phyloP scores from a whole-genome alignment of 1,140 invertebrate genomes.

The Callitettix versicolor region DNA sequence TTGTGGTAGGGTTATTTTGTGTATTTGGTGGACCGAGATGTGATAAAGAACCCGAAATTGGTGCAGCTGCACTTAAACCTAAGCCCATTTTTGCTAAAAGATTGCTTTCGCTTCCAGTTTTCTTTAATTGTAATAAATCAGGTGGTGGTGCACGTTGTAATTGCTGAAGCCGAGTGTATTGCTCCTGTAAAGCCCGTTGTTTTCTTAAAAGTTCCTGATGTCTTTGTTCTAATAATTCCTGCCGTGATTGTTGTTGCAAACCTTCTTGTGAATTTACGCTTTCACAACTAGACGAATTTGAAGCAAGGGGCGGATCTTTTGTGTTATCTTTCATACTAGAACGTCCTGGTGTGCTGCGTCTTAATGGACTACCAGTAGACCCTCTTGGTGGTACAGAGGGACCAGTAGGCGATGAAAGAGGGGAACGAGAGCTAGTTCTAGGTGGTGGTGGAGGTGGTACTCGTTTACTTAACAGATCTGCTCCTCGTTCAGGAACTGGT shows the following conservation, averaged over 20 bases:
- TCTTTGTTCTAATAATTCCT: conserved; percentile 65
- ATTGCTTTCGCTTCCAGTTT: conserved; percentile 82
- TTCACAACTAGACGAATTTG: conserved; percentile 57
- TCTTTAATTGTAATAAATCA: conserved; percentile 58
- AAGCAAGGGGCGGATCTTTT: conserved; percentile 32
- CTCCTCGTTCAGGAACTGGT: conserved; percentile 63
- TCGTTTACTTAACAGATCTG: conserved; percentile 54
- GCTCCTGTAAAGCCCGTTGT: conserved; percentile 76
- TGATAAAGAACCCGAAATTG: conserved; percentile 50
- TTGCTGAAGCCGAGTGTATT: conserved; percentile 75
- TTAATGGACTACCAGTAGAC: conserved; percentile 30
- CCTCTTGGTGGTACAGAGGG: conserved; percentile 45
- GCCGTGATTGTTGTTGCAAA: conserved; percentile 43
- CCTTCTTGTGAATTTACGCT: conserved; percentile 67
- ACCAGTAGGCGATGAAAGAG: conserved; percentile 65
- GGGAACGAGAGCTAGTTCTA: conserved; percentile 68
- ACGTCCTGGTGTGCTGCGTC: conserved; percentile 30
- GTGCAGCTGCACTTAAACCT: conserved; percentile 42
- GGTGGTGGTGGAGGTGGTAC: conserved; percentile 79
- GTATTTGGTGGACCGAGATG: conserved; percentile 39
- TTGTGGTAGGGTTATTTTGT: conserved; percentile 26
- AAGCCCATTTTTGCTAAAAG: conserved; percentile 73
- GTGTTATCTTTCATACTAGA: conserved; percentile 30
- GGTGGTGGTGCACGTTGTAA: conserved; percentile 59
- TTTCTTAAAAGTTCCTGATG: conserved; percentile 78